These are phyloP conservation scores for Atherinomorus stipes DNA, from an alignment of 2,113 vertebrate genomes.

Conservation along the genomic window DNA sequence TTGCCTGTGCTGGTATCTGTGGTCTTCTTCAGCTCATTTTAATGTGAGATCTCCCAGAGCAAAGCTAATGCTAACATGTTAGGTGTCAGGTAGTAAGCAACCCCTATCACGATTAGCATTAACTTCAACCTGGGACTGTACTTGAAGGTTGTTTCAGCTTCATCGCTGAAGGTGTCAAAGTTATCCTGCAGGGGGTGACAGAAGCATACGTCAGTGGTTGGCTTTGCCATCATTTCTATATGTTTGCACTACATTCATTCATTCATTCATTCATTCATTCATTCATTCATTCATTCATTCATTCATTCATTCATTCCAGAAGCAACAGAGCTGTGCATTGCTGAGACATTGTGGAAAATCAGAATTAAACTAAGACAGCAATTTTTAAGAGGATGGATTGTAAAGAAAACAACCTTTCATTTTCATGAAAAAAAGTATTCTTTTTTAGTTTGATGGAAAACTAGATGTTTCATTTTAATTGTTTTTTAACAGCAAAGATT, in stretches of 20 bases:
- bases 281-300: slow-evolving; percentile 18
- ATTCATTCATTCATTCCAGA: slow-evolving; percentile 20
- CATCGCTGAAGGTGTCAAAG: not conserved
- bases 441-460: not conserved
- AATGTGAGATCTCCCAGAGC: slow-evolving; percentile 60
- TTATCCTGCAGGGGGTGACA: slow-evolving; percentile 67
- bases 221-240: not conserved
- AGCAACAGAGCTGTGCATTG: not conserved
- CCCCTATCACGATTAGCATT: slow-evolving; percentile 92
- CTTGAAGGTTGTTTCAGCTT: not conserved
- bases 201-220: slow-evolving; percentile 13
- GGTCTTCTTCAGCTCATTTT: not conserved
- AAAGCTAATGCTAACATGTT: slow-evolving; percentile 85
- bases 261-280: slow-evolving; percentile 23
- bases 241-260: not conserved
- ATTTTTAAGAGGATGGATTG: not conserved
- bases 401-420: not conserved
- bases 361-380: not conserved
- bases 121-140: slow-evolving; percentile 77
- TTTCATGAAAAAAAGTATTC: not conserved
- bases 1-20: not conserved
- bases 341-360: slow-evolving; percentile 1
- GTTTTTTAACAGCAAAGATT: not conserved
- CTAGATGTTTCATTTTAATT: not conserved
- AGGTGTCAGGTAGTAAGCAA: slow-evolving; percentile 78